Base-by-base conservation (phyloP, 2,113 vertebrate species). In the Neomonachus schauinslandi region DNA sequence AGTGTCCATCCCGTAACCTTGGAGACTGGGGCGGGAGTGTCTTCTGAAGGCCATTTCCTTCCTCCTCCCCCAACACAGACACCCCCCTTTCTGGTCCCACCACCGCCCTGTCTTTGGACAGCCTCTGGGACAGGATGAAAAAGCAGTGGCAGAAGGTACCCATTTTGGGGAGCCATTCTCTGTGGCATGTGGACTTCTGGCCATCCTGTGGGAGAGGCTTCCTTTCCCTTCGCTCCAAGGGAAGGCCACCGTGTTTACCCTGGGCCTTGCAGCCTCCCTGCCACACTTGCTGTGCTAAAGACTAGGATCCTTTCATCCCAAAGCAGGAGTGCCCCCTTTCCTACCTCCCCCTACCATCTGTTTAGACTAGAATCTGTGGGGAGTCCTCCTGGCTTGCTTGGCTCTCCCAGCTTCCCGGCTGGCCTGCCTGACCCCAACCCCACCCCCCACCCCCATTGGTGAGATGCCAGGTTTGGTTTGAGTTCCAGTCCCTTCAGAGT, bases 321-420 rank as follows among this genome's bases (percentile, higher is more conserved):
- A 79, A 88, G 36, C 49, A 81, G 7, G n/a, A 82, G 26, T 46
- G 13, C 28, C 36, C 14, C 7, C 2, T 33, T 0, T 5, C 42
- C 3, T 59, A 72, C 19, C 74, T 67, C 26, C 28, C 10, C 5
- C 19, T 31, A 39, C 59, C 16, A 1, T 74, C 89, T 86, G 53
- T 86, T 96, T 80, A 95, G 85, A 97, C 95, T 95, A 87, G 89
- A 97, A 93, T 18, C 91, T 5, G 31, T 36, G 33, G 72, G 89
- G 39, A 46, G n/a, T 77, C 77, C 39, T 80, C 82, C 57, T 28
- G 57, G 80, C 36, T 90, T 3, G 0, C 13, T 26, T 31, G 4
- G 39, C 16, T 72, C 69, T 87, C 89, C 81, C 53, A 94, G 61
- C 80, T 92, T 49, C 85, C 83, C 1, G 19, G 77, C 42, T 3